A percentile compares a stretch with the other conserved stretches of the same genome.
These are phyloP conservation scores for Ictalurus punctatus DNA, from an alignment of 2,113 vertebrate species.

Conservation along the genomic window DNA sequence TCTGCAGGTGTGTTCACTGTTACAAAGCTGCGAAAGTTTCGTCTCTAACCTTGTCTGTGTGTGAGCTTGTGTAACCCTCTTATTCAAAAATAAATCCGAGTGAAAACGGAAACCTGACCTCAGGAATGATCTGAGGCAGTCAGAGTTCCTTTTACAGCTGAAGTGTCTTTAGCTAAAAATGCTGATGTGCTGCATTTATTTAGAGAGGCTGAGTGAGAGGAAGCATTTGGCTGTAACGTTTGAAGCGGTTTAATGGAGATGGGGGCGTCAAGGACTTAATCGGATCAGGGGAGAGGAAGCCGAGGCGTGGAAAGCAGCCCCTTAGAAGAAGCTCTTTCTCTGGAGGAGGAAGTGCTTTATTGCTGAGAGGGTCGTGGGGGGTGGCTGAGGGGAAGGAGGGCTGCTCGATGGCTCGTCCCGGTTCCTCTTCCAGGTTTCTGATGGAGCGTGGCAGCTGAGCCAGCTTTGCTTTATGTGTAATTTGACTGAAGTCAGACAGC, in stretches of 20 bases:
- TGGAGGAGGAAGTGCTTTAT: constrained; percentile 46
- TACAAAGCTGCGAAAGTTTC: background rate
- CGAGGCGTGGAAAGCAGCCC: constrained; percentile 20
- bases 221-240: constrained; percentile 35
- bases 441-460: constrained; percentile 29
- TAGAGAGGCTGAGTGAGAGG: constrained; percentile 24
- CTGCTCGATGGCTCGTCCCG: background rate
- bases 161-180: constrained; percentile 3
- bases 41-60: background rate
- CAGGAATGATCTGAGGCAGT: background rate
- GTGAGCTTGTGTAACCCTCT: background rate
- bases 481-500: constrained; percentile 4
- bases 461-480: constrained; percentile 13
- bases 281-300: constrained; percentile 37
- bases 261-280: constrained; percentile 31
- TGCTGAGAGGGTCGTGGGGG: background rate
- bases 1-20: background rate
- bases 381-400: background rate
- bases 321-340: constrained; percentile 37
- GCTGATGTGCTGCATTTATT: constrained; percentile 23
- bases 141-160: background rate
- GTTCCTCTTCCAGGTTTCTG: constrained; percentile 25
- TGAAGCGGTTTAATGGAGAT: constrained; percentile 30
- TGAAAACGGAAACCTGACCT: constrained; percentile 14
- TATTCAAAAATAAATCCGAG: constrained; percentile 7